phyloP scores from a whole-genome alignment of 2,888 invertebrate genomes.

The Ptychoptera albimana region DNA sequence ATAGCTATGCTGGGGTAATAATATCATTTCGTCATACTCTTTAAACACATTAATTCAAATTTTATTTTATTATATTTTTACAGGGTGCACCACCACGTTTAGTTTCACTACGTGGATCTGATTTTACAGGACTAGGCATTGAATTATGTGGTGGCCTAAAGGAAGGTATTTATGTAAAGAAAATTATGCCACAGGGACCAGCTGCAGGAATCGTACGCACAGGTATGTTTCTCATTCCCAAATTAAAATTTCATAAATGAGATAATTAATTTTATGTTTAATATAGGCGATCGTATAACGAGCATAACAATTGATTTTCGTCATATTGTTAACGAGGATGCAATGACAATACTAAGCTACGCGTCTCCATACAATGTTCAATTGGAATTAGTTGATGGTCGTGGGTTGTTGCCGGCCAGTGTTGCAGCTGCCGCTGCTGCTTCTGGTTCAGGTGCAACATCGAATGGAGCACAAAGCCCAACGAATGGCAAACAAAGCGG shows the following conservation, averaged over 20 bases:
- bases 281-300: conserved; percentile 69
- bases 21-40: not conserved
- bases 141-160: conserved; percentile 80
- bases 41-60: not conserved
- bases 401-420: conserved; percentile 11
- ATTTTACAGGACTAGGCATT: conserved; percentile 78
- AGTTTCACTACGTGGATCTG: conserved; percentile 67
- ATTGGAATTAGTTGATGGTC: conserved; percentile 51
- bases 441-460: conserved; percentile 3
- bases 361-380: conserved; percentile 83
- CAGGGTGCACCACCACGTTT: conserved; percentile 41
- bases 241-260: not conserved
- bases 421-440: not conserved
- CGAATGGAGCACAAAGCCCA: conserved; percentile 5
- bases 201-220: conserved; percentile 49
- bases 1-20: conserved; percentile 37
- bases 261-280: conserved; percentile 5
- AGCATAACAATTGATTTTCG: conserved; percentile 75
- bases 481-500: conserved; percentile 1
- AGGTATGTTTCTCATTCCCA: conserved; percentile 3
- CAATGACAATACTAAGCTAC: conserved; percentile 73
- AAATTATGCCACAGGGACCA: conserved; percentile 72
- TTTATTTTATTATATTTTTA: conserved; percentile 11
- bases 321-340: conserved; percentile 81
- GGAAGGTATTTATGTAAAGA: conserved; percentile 78